Conservation (phyloP, 2,888 invertebrate genomes). For the Pachydiplax longipennis region DNA sequence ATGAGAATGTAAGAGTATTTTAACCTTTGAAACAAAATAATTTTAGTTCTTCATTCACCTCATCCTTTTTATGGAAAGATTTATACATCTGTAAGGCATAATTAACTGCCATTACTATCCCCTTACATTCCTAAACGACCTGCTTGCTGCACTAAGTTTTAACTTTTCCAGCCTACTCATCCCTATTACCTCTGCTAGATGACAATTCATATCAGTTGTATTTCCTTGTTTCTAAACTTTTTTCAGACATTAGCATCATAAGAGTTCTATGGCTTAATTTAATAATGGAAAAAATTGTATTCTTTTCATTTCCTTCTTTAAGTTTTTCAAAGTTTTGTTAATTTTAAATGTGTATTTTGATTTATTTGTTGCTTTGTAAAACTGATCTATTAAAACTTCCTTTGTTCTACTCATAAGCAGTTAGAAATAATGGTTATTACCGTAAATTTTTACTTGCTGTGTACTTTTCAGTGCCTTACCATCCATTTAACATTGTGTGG, state of each 20-base stretch:
- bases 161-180: neutral
- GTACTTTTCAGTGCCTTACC: slow-evolving; percentile 3
- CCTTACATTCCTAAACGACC: neutral
- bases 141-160: neutral
- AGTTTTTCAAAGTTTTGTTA: slow-evolving; percentile 1
- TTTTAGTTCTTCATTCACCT: neutral
- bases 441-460: slow-evolving; percentile 5
- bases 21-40: neutral
- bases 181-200: slow-evolving; percentile 18
- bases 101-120: neutral
- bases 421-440: neutral
- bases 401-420: neutral
- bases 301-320: neutral
- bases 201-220: slow-evolving; percentile 9
- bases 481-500: slow-evolving; percentile 35
- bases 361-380: slow-evolving; percentile 21
- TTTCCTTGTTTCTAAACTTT: neutral
- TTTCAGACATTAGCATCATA: neutral
- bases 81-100: neutral
- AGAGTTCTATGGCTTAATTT: neutral
- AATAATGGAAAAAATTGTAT: neutral
- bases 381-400: neutral
- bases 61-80: neutral
- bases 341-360: neutral
- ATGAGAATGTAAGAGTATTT: neutral